Evolutionary conservation across 2,888 invertebrate species (phyloP).

Genomic region (Drosophila flavopinicola): DNA sequence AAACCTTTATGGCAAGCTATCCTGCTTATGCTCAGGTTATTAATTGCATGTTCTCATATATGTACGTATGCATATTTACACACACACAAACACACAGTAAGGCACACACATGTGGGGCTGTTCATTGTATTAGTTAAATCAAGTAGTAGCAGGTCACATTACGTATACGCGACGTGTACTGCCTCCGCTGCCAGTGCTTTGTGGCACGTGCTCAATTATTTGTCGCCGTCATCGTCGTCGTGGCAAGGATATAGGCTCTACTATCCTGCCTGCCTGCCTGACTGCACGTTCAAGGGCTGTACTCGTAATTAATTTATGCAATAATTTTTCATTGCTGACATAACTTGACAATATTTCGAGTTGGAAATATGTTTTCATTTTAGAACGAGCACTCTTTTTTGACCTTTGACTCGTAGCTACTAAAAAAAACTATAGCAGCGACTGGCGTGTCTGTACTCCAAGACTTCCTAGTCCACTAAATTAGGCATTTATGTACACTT

Average conservation of each 20-base stretch:
- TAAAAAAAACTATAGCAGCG: slow-evolving; percentile 29
- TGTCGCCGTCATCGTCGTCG: slow-evolving; percentile 27
- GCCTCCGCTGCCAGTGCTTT: slow-evolving; percentile 21
- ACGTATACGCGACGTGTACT: slow-evolving; percentile 47
- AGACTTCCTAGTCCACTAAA: slow-evolving; percentile 36
- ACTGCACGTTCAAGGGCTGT: slow-evolving; percentile 49
- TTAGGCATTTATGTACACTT: slow-evolving; percentile 28
- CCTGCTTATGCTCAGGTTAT: slow-evolving; percentile 60
- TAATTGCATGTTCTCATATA: slow-evolving; percentile 59
- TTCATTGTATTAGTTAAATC: slow-evolving; percentile 49
- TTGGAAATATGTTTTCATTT: slow-evolving; percentile 62
- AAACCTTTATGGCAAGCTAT: slow-evolving; percentile 33
- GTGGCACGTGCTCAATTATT: slow-evolving; percentile 69
- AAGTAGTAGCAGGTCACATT: slow-evolving; percentile 58
- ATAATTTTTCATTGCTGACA: slow-evolving; percentile 78
- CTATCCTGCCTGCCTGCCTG: slow-evolving; percentile 24
- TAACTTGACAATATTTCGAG: slow-evolving; percentile 64
- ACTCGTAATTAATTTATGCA: slow-evolving; percentile 77
- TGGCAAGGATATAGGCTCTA: slow-evolving; percentile 36
- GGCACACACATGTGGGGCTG: slow-evolving; percentile 1
- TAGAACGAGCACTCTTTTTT: slow-evolving; percentile 32
- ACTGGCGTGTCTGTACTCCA: slow-evolving; percentile 29
- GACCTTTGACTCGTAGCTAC: slow-evolving; percentile 11
- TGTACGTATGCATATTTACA: neutral
- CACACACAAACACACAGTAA: neutral